Conservation (phyloP, 1,140 invertebrate genomes). For the Magallana ariakensis region DNA sequence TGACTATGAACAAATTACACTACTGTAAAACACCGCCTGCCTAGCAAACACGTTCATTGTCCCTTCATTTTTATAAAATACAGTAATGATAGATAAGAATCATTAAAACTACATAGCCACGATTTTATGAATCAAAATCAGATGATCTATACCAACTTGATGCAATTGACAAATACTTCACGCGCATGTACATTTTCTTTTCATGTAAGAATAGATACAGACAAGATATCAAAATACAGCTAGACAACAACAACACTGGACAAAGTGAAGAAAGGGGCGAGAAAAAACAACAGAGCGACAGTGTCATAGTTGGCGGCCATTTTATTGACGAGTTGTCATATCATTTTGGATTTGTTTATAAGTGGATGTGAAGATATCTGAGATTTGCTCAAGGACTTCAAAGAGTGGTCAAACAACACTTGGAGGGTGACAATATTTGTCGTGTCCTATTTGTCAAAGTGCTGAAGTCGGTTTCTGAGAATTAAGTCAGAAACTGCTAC, state of each 20-base stretch:
- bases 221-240: too few relatives aligned
- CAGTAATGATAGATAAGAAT: too few relatives aligned
- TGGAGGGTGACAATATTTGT: conserved; percentile 25
- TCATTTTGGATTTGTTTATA: conserved; percentile 2
- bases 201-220: too few relatives aligned
- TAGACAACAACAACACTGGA: too few relatives aligned
- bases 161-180: too few relatives aligned
- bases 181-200: too few relatives aligned
- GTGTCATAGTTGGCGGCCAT: background rate
- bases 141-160: too few relatives aligned
- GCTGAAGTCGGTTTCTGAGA: background rate
- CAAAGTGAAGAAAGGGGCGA: too few relatives aligned
- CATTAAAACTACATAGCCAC: too few relatives aligned
- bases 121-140: too few relatives aligned
- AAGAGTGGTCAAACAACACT: conserved; percentile 23
- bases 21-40: background rate
- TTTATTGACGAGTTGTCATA: background rate
- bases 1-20: conserved; percentile 2
- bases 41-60: conserved; percentile 18
- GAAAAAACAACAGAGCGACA: too few relatives aligned
- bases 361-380: conserved; percentile 1
- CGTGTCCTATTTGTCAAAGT: conserved; percentile 4
- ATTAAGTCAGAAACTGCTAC: conserved; percentile 26
- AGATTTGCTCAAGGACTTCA: conserved; percentile 25
- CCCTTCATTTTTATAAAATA: background rate